A percentile compares a stretch with the other conserved stretches of the same genome.
These are phyloP conservation scores for Edolisoma coerulescens DNA, from an alignment of 2,113 vertebrate genomes.

Conservation along the genomic window DNA sequence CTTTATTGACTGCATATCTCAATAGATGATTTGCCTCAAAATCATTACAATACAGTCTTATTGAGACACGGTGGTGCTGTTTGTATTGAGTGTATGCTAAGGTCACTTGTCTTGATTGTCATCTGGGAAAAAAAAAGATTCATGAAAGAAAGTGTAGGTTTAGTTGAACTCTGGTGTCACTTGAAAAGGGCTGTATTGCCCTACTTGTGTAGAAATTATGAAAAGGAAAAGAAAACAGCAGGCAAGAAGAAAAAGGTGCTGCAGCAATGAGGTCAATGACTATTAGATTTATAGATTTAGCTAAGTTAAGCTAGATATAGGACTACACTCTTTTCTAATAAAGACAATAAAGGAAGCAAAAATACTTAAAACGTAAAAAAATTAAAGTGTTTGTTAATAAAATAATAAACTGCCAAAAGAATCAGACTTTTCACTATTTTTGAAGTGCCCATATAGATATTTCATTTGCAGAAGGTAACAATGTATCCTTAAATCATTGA, in stretches of 20 bases:
- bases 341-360: background rate
- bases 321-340: background rate
- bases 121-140: background rate
- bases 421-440: background rate
- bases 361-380: background rate
- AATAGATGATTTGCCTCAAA: background rate
- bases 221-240: background rate
- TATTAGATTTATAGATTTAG: background rate
- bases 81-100: background rate
- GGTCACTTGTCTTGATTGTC: background rate
- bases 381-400: background rate
- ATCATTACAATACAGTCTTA: background rate
- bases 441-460: background rate
- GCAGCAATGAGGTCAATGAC: background rate
- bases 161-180: background rate
- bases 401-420: background rate
- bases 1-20: background rate
- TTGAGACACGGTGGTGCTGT: background rate
- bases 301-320: background rate
- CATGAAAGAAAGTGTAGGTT: background rate
- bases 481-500: background rate
- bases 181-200: background rate
- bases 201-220: background rate
- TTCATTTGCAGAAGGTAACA: background rate
- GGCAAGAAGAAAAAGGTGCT: background rate